Evolutionary conservation across 1,140 invertebrate genomes (phyloP), one percentile per base, ranked within the genome.

Genomic region (Bombus impatiens): DNA sequence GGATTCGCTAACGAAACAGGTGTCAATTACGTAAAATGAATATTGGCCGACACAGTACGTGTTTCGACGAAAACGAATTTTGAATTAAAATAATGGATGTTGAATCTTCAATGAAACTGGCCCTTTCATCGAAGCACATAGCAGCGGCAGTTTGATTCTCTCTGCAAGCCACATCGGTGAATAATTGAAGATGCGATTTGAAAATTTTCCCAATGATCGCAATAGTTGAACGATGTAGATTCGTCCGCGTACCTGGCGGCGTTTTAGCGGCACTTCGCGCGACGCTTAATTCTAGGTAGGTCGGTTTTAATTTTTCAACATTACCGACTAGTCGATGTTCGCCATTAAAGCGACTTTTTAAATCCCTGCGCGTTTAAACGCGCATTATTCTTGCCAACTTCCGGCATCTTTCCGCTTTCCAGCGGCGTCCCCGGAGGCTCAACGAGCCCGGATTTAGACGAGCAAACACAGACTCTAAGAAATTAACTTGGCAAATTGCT

Each of bases 401-500:
- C 32, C 62, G n/a, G 28, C 28, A n/a, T 70, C 22, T 32, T n/a
- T 25, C 44, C 4, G 13, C n/a, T 12, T 35, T 32, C 25, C 28
- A 53, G 47, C 47, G 47, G 47, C 47, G 47, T 22, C 8, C 65
- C 47, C 12, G 18, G 44, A 22, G 65, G 28, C 62, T n/a, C 8
- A 3, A 8, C 22, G 35, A 37, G 44, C 40, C 22, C n/a, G 22
- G 47, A 84, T 78, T 78, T 68, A 53, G 65, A 40, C 35, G 75
- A 44, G 78, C 37, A 78, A 78, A 84, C 76, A n/a, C 42, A 13
- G 65, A 78, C 44, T 71, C 78, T 68, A 70, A 78, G 82, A 83
- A 77, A 78, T 78, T 83, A 83, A 83, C 62, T 82, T 47, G 59
- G 82, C 74, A 47, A 83, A 83, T 74, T 83, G 37, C 44, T 37